Conservation (phyloP, 2,113 vertebrate species). For the Strix aluco region DNA sequence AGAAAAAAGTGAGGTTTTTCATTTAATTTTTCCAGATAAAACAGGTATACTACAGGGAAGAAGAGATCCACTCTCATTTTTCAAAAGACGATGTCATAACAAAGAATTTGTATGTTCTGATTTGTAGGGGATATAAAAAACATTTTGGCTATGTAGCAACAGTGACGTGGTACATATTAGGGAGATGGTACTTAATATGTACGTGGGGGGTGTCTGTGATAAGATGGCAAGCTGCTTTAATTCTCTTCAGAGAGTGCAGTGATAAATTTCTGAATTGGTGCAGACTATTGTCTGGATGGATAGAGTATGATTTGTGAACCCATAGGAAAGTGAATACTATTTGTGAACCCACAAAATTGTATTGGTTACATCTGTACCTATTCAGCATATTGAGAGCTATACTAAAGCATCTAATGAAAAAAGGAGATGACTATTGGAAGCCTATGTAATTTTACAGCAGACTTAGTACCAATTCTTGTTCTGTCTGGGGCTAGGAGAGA, state of each 20-base stretch:
- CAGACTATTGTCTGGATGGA: background rate
- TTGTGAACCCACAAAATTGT: background rate
- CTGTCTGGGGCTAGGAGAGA: background rate
- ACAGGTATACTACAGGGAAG: background rate
- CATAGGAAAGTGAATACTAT: background rate
- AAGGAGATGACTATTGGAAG: background rate
- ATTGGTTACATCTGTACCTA: background rate
- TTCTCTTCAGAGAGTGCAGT: background rate
- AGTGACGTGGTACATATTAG: background rate
- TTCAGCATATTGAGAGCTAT: background rate
- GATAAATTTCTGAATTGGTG: background rate
- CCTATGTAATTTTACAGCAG: background rate
- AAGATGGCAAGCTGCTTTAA: background rate
- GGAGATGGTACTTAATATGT: background rate
- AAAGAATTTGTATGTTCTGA: background rate
- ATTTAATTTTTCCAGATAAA: background rate
- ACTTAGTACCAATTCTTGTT: background rate
- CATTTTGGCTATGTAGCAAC: background rate
- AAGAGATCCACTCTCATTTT: background rate
- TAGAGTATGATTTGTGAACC: background rate
- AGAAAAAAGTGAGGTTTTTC: background rate
- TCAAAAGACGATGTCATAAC: background rate
- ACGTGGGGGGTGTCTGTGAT: fast-evolving
- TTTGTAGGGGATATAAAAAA: background rate
- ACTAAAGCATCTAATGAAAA: background rate